Conservation (phyloP, 2,888 invertebrate species). For the Pterostichus niger region DNA sequence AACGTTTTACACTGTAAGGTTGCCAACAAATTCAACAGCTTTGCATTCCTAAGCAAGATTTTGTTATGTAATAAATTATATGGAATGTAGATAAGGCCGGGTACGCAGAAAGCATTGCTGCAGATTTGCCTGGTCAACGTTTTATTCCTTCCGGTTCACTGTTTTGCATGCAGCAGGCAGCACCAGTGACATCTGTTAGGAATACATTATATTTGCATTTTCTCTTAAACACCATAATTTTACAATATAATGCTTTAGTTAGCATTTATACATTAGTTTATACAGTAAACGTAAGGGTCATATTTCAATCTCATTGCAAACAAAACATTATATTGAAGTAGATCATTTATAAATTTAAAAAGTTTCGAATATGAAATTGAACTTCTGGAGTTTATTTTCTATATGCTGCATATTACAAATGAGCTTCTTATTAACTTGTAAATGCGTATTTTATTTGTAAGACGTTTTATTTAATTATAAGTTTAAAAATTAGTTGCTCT, state of each 20-base stretch:
- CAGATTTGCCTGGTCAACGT: conserved; percentile 14
- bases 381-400: no score
- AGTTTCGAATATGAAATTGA: no score
- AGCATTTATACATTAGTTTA: no score
- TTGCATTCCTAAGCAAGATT: neutral
- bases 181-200: conserved; percentile 32
- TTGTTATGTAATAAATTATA: conserved; percentile 36
- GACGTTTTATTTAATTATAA: neutral
- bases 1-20: neutral
- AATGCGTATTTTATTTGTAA: no score
- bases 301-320: no score
- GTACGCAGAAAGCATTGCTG: neutral
- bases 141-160: conserved; percentile 22
- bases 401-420: no score
- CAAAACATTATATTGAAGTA: no score
- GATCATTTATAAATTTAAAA: no score
- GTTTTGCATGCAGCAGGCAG: conserved; percentile 17
- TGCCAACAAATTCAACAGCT: neutral
- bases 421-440: no score
- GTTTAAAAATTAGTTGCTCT: neutral
- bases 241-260: neutral
- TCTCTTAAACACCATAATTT: conserved; percentile 19
- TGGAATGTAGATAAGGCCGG: conserved; percentile 25
- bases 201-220: conserved; percentile 45
- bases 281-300: no score